phyloP scores from a whole-genome alignment of 2,113 vertebrate genomes.

The Megaleporinus macrocephalus region DNA sequence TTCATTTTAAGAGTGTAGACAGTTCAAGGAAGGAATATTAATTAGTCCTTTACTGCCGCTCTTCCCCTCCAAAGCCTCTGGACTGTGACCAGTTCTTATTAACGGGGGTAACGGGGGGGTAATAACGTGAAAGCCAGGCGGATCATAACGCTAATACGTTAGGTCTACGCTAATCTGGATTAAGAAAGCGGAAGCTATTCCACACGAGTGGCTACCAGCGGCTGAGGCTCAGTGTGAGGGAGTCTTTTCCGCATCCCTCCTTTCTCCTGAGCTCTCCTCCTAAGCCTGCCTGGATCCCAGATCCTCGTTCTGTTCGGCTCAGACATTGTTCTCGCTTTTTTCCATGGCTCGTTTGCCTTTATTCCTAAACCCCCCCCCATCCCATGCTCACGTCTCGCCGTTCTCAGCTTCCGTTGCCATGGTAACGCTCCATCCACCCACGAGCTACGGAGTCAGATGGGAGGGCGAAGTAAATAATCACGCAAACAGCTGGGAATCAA shows the following conservation, averaged over 20 bases:
- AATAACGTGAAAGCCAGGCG: no score
- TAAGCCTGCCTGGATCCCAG: neutral
- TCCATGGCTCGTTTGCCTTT: slow-evolving; percentile 61
- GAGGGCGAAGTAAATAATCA: slow-evolving; percentile 22
- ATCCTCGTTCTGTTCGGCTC: neutral
- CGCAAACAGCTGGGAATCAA: slow-evolving; percentile 16
- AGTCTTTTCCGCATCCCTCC: neutral
- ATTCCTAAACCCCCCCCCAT: slow-evolving; percentile 22
- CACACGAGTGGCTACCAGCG: neutral
- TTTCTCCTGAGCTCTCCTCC: neutral
- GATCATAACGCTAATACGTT: slow-evolving; percentile 5
- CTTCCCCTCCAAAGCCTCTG: neutral
- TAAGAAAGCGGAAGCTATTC: neutral
- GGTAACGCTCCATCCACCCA: slow-evolving; percentile 53
- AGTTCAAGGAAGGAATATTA: neutral
- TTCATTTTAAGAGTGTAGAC: neutral
- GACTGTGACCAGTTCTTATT: neutral
- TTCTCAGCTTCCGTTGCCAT: slow-evolving; percentile 60
- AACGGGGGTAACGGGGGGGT: no score
- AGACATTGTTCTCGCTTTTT: slow-evolving; percentile 54
- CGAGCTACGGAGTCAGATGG: slow-evolving; percentile 19
- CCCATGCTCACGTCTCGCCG: slow-evolving; percentile 40
- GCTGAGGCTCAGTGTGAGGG: neutral
- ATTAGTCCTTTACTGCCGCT: neutral
- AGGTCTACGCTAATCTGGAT: slow-evolving; percentile 25